Conservation (phyloP, 2,113 vertebrate genomes). For the Sphyrna mokarran region DNA sequence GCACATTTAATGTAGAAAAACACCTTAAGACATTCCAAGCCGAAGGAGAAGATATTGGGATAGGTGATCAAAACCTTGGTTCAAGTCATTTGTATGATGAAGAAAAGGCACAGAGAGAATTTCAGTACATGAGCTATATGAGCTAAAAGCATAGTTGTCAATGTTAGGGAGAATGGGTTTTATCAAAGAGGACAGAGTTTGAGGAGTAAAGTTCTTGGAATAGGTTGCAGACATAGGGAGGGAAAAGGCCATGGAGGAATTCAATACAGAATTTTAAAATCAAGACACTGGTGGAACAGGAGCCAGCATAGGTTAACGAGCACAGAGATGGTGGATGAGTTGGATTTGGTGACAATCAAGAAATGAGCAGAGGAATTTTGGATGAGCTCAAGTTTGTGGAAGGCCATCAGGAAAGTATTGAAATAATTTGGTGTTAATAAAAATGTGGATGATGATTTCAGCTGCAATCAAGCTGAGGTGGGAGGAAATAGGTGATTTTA, state of each 20-base stretch:
- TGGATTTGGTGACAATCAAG: no score
- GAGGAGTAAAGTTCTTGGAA: not conserved
- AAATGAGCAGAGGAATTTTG: no score
- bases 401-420: not conserved
- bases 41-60: not conserved
- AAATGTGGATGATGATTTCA: not conserved
- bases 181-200: not conserved
- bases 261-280: no score
- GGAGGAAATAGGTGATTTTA: not conserved
- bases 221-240: no score
- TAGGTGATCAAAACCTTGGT: not conserved
- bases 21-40: not conserved
- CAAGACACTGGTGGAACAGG: no score
- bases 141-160: not conserved
- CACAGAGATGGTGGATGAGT: no score
- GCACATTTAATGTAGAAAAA: not conserved
- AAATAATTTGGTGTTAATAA: not conserved
- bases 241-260: no score
- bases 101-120: not conserved
- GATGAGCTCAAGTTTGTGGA: not conserved
- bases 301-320: no score
- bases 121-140: not conserved
- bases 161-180: not conserved
- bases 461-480: not conserved
- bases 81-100: not conserved